These are phyloP conservation scores for Mesembrinibis cayennensis DNA, from an alignment of 2,113 vertebrate genomes.

Conservation along the genomic window DNA sequence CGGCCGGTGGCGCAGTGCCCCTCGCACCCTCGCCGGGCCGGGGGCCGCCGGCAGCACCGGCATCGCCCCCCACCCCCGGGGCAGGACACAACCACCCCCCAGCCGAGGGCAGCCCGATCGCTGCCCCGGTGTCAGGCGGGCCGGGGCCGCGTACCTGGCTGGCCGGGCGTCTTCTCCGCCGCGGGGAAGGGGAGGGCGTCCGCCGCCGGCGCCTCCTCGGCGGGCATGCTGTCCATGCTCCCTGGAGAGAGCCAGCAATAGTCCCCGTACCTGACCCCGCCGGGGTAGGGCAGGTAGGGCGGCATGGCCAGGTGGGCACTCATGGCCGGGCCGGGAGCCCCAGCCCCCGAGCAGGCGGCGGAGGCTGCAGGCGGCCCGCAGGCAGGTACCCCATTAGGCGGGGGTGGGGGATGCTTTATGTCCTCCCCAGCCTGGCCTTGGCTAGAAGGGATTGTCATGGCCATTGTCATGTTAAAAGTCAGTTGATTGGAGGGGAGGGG, in stretches of 20 bases:
- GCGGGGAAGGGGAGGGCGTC: background rate
- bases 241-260: background rate
- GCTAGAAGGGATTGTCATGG: background rate
- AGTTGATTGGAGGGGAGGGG: constrained; percentile 14
- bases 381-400: background rate
- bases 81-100: no score
- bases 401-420: constrained; percentile 14
- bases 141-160: background rate
- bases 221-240: background rate
- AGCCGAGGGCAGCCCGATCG: accelerated
- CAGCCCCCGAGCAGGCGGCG: background rate
- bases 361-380: background rate
- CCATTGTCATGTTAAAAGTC: constrained; percentile 61
- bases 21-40: background rate
- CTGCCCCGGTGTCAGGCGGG: no score
- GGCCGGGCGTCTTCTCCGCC: background rate
- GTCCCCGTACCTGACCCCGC: background rate
- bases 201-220: background rate
- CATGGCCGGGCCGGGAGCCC: background rate
- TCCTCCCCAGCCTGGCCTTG: background rate
- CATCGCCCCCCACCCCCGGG: background rate
- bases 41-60: background rate
- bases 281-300: background rate
- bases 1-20: background rate
- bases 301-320: constrained; percentile 15